Percentiles rank a stretch among this genome's conserved stretches.
Conservation (phyloP, 1,140 invertebrate species). For the Rhyzopertha dominica region DNA sequence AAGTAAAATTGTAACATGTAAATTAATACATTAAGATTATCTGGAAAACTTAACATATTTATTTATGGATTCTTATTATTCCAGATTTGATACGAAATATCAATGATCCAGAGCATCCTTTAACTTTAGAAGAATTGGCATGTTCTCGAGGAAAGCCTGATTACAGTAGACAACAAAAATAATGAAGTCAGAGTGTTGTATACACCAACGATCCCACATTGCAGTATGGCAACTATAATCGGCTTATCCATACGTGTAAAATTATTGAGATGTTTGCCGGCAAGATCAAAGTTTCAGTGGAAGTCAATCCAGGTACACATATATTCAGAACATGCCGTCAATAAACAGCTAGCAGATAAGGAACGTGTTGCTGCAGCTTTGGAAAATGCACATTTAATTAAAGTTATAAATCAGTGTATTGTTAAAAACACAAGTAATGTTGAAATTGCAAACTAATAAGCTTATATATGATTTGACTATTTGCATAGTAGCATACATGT, state of each 20-base stretch:
- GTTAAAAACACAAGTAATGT: too few relatives aligned
- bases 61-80: conserved; percentile 21
- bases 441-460: too few relatives aligned
- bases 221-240: conserved; percentile 98
- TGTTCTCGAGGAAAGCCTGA: conserved; percentile 82
- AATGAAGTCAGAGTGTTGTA: conserved; percentile 75
- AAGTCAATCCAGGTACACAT: conserved; percentile 90
- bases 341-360: conserved; percentile 97
- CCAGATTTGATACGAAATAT: conserved; percentile 88
- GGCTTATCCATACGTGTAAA: conserved; percentile 85
- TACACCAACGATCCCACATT: conserved; percentile 98
- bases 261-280: conserved; percentile 79
- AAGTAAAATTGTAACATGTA: too few relatives aligned
- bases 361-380: conserved; percentile 95
- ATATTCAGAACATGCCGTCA: conserved; percentile 86
- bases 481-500: too few relatives aligned
- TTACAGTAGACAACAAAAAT: conserved; percentile 67
- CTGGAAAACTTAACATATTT: conserved; percentile 4
- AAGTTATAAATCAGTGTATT: conserved; percentile 93
- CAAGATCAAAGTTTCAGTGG: conserved; percentile 82
- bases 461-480: too few relatives aligned
- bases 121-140: conserved; percentile 93
- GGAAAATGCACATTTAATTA: conserved; percentile 85
- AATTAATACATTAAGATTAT: too few relatives aligned
- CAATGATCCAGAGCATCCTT: conserved; percentile 97